Conservation (phyloP, 1,140 invertebrate species). For the Drosophila aff. region DNA sequence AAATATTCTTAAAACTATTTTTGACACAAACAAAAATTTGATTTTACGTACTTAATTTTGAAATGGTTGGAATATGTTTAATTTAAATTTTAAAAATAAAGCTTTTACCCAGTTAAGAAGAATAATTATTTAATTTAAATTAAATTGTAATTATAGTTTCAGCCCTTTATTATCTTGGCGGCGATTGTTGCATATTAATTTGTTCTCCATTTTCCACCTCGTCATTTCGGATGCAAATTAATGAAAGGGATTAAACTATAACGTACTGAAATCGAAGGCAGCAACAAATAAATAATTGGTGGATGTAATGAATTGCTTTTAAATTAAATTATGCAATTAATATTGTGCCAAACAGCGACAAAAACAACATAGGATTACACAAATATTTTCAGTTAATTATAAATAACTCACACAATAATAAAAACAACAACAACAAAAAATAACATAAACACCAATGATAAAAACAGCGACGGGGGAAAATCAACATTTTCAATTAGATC, state of each 20-base stretch:
- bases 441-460: slow-evolving; percentile 2
- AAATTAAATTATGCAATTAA: slow-evolving; percentile 55
- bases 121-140: too few relatives aligned
- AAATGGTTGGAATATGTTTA: too few relatives aligned
- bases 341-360: slow-evolving; percentile 32
- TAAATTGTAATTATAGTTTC: neutral
- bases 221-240: slow-evolving; percentile 29
- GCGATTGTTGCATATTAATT: neutral
- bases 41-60: too few relatives aligned
- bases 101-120: too few relatives aligned
- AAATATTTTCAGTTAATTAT: slow-evolving; percentile 55
- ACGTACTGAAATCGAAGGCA: slow-evolving; percentile 21
- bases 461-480: neutral
- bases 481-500: slow-evolving; percentile 34
- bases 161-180: too few relatives aligned
- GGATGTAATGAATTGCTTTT: slow-evolving; percentile 41
- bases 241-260: slow-evolving; percentile 51
- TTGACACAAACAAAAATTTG: too few relatives aligned
- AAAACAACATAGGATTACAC: slow-evolving; percentile 41
- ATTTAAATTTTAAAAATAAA: too few relatives aligned
- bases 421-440: neutral
- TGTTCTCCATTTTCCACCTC: neutral
- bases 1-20: too few relatives aligned
- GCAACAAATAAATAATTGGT: slow-evolving; percentile 1
- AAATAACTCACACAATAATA: slow-evolving; percentile 8